phyloP scores from a whole-genome alignment of 2,888 invertebrate species.

The Thymelicus sylvestris region DNA sequence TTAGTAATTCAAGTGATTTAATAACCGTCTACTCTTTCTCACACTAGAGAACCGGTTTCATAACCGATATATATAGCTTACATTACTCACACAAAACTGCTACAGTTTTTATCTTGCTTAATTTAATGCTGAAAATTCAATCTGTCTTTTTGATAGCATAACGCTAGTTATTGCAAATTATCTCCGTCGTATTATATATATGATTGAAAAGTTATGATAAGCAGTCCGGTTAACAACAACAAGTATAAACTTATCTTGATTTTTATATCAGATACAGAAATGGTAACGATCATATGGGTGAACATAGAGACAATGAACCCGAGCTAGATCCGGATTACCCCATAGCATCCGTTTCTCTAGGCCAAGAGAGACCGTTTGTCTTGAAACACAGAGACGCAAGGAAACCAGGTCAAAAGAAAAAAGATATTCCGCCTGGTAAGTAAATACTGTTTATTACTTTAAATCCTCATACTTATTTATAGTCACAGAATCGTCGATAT shows the following conservation, averaged over 20 bases:
- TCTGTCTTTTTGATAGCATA: background rate
- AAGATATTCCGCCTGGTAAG: conserved; percentile 73
- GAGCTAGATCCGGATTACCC: conserved; percentile 86
- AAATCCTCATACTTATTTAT: conserved; percentile 83
- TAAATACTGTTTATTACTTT: conserved; percentile 59
- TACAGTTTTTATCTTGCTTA: too few species aligned
- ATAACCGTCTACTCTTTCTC: too few species aligned
- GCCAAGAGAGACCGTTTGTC: conserved; percentile 87
- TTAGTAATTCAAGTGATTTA: too few species aligned
- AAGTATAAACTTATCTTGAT: conserved; percentile 10
- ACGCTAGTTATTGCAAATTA: background rate
- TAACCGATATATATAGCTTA: too few species aligned
- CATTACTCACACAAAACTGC: too few species aligned
- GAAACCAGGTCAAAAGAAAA: conserved; percentile 74
- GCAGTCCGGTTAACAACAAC: background rate
- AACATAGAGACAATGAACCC: conserved; percentile 89
- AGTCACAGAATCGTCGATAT: conserved; percentile 80
- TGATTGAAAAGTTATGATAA: background rate
- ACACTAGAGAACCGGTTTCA: too few species aligned
- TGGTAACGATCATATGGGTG: conserved; percentile 88
- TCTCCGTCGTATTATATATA: background rate
- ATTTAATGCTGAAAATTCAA: too few species aligned
- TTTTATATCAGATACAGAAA: conserved; percentile 84
- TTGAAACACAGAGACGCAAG: conserved; percentile 85
- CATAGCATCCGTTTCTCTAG: conserved; percentile 88